Base-by-base conservation (phyloP, 2,113 vertebrate genomes). In the Gambusia holbrooki region DNA sequence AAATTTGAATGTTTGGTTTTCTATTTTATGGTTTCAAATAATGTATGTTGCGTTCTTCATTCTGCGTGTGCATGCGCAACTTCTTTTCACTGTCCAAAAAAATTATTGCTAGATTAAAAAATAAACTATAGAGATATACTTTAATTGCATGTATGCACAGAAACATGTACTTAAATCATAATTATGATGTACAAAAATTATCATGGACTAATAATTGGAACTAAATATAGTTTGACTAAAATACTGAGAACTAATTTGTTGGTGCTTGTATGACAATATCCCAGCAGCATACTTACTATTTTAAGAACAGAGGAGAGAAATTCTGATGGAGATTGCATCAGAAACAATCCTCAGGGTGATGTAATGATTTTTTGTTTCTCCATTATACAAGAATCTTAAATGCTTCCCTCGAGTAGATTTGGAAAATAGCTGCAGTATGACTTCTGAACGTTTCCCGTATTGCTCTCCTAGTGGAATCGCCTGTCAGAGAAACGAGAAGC, bases 401-500 rank as follows among this genome's bases (percentile, higher is more conserved):
- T 25, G 6, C n/a, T 58, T 58, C 22, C 51, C 51, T 10, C 51
- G 2, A 62, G 61, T 7, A 9, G 14, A 19, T 22, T 19, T 22
- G 7, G 19, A 63, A 63, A 63, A 63, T 11, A 17, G 62, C 29
- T 32, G 29, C 19, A 19, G 30, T 7, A 30, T 11, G 5, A 32
- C 8, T 25, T 10, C 51, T 62, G 29, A 75, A 78, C 68, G 58
- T 58, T 28, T 76, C 71, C 29, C 67, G 3, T 42, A 64, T 65
- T 63, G 48, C 11, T 7, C 35, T 87, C 74, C 28, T 11, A 7
- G 30, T 32, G 6, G 14, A 5, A 9, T 48, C 54, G 17, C 33
- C 60, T 64, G 32, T 69, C 58, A 30, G n/a, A 67, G 76, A 68
- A 76, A 62, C 70, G 79, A 29, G 65, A 51, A 83, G 54, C 42